Conservation (phyloP, 2,797 vertebrate species). For the Takifugu ocellatus region DNA sequence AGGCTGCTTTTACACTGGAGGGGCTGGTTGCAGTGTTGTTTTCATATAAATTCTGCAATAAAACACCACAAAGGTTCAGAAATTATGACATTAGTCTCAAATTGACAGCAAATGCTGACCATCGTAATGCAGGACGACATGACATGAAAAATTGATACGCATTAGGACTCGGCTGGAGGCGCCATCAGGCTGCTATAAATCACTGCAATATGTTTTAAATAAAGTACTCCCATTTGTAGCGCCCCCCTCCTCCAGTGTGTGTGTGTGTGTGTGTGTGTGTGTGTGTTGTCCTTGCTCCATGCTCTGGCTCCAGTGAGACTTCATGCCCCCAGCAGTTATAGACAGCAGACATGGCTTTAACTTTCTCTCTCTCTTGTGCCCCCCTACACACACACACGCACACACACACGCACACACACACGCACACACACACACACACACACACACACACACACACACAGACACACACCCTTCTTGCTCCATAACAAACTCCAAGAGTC, state of each 20-base stretch:
- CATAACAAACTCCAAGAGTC: no score
- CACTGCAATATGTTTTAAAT: constrained; percentile 52
- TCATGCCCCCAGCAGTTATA: constrained; percentile 79
- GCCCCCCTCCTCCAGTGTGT: background rate
- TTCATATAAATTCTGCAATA: background rate
- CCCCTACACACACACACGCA: background rate
- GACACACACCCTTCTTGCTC: background rate
- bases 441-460: constrained; percentile 36
- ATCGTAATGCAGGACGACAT: constrained; percentile 26
- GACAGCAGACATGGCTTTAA: constrained; percentile 77
- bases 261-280: constrained; percentile 2
- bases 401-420: constrained; percentile 1
- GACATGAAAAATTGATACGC: constrained; percentile 36
- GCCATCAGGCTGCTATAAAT: constrained; percentile 49
- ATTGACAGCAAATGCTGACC: no score
- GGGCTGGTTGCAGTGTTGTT: no score
- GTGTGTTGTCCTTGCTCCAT: constrained; percentile 17
- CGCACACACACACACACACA: constrained; percentile 25
- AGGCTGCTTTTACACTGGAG: no score
- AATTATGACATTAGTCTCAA: no score
- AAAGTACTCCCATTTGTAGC: constrained; percentile 48
- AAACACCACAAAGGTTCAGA: no score
- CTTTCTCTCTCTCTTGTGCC: constrained; percentile 30
- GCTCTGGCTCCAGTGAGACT: constrained; percentile 77
- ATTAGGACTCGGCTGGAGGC: constrained; percentile 46